Evolutionary conservation across 2,113 vertebrate species (phyloP).

Genomic region (Galemys pyrenaicus): DNA sequence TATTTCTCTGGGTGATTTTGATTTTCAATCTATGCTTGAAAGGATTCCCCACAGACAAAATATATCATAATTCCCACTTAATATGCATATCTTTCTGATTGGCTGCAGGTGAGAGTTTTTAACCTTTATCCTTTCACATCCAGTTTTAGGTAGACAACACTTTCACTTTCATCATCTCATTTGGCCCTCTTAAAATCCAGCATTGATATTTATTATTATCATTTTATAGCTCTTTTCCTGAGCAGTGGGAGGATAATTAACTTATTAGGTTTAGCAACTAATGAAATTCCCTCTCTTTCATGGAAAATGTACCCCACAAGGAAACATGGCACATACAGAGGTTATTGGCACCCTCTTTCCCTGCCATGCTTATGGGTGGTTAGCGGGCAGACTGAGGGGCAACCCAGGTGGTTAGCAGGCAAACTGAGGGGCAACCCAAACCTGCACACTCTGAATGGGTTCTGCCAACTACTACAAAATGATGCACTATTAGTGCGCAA

Average conservation of each 20-base stretch:
- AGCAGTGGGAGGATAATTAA: background rate
- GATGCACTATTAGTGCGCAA: too few species aligned
- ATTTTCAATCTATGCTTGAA: conserved; percentile 17
- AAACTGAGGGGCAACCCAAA: too few species aligned
- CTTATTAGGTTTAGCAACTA: background rate
- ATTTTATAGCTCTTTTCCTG: conserved; percentile 6
- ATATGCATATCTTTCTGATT: background rate
- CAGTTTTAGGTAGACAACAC: too few species aligned
- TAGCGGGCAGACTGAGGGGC: too few species aligned
- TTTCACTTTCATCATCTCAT: background rate
- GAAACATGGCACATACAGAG: background rate
- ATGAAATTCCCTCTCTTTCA: background rate
- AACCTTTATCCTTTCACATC: background rate
- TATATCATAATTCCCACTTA: background rate
- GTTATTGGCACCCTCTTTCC: background rate
- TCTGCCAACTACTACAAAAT: too few species aligned
- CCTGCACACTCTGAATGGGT: too few species aligned
- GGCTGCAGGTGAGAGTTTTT: background rate
- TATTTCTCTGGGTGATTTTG: background rate
- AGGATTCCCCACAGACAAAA: background rate
- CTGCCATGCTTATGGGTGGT: background rate
- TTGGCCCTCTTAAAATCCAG: conserved; percentile 4
- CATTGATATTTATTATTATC: background rate
- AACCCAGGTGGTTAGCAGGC: too few species aligned
- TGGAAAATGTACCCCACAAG: background rate